Conservation (phyloP, 2,888 invertebrate genomes). For the Sarcophaga rosellei region DNA sequence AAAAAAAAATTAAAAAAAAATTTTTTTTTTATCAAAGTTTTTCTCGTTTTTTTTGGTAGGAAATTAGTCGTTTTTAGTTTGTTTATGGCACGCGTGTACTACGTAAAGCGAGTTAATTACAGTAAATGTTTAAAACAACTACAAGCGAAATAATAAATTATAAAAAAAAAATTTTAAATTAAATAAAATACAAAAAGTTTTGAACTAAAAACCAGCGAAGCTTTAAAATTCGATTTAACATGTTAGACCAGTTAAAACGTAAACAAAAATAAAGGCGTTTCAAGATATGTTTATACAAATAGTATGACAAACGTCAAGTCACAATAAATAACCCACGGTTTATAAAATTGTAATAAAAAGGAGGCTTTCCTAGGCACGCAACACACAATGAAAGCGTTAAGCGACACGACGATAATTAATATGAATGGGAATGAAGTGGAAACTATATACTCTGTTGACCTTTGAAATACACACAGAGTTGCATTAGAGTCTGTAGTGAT, state of each 20-base stretch:
- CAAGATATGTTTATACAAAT: neutral
- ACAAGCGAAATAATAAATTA: too few relatives aligned
- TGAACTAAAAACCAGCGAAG: conserved; percentile 43
- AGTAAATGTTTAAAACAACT: conserved; percentile 8
- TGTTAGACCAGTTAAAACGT: conserved; percentile 25
- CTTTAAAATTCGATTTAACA: conserved; percentile 41
- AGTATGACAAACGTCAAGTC: conserved; percentile 28
- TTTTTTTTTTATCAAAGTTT: too few relatives aligned
- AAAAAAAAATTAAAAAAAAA: too few relatives aligned
- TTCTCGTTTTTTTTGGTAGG: conserved; percentile 13
- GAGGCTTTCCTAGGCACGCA: neutral
- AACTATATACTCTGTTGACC: too few relatives aligned
- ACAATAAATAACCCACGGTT: neutral
- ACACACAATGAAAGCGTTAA: conserved; percentile 13
- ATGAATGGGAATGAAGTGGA: neutral
- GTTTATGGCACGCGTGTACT: conserved; percentile 53
- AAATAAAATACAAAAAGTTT: conserved; percentile 19
- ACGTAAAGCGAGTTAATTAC: conserved; percentile 34
- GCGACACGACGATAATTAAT: neutral
- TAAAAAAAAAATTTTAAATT: neutral
- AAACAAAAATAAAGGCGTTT: neutral
- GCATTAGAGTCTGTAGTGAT: too few relatives aligned
- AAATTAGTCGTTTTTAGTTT: conserved; percentile 19
- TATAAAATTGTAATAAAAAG: neutral
- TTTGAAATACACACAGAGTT: too few relatives aligned